Percentiles rank a stretch among this genome's conserved stretches.
These are phyloP conservation scores for Crossoptilon crossoptilon DNA, from an alignment of 2,797 vertebrate genomes.

Conservation along the genomic window DNA sequence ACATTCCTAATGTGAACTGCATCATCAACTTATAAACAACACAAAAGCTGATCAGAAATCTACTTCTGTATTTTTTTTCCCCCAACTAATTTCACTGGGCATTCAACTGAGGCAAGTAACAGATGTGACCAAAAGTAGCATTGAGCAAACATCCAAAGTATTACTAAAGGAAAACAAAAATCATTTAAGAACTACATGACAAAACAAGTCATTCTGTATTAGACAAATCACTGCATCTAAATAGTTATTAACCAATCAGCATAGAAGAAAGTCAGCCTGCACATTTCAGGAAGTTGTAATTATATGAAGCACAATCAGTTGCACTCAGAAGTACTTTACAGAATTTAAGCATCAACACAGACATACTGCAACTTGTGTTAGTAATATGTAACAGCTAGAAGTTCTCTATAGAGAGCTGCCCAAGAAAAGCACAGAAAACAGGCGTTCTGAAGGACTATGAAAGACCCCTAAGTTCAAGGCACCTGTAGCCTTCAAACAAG, in stretches of 20 bases:
- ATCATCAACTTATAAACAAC: not conserved
- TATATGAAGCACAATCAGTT: not conserved
- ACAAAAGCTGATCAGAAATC: not conserved
- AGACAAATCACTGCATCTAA: not conserved
- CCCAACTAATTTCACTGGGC: not conserved
- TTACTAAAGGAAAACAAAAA: not conserved
- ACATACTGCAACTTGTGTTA: not conserved
- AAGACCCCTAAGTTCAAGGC: not conserved
- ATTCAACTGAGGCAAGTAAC: not conserved
- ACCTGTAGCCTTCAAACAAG: not conserved
- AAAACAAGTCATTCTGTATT: not conserved
- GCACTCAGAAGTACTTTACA: not conserved
- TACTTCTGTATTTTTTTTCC: not conserved
- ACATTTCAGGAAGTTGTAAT: not conserved
- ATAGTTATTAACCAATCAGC: not conserved
- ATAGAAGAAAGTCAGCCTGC: not conserved
- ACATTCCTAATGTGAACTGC: not conserved
- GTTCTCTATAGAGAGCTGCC: not conserved
- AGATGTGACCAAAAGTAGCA: not conserved
- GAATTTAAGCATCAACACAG: not conserved
- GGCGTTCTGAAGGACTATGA: not conserved
- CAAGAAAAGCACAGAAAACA: not conserved
- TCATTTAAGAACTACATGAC: not conserved
- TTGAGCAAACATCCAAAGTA: not conserved
- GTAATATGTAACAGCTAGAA: not conserved